A percentile compares a stretch with the other conserved stretches of the same genome.
Conservation (phyloP, 2,113 vertebrate genomes). For the Siphamia tubifer region DNA sequence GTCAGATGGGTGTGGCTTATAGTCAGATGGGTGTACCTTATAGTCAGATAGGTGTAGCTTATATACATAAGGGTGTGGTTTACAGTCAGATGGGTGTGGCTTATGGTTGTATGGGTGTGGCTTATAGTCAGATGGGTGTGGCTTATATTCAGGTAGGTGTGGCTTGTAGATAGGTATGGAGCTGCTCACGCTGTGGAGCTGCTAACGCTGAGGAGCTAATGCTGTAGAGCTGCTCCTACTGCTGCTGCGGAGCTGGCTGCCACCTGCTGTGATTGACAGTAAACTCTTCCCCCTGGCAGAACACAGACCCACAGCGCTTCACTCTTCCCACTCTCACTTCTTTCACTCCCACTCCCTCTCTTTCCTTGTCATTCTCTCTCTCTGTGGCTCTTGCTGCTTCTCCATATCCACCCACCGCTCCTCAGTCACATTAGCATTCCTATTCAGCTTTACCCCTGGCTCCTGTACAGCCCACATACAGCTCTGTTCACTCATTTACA, state of each 20-base stretch:
- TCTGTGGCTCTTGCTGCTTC: constrained; percentile 49
- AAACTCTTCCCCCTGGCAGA: constrained; percentile 33
- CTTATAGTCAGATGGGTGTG: too few relatives aligned
- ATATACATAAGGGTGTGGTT: too few relatives aligned
- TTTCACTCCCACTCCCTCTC: constrained; percentile 48
- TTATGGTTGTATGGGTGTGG: too few relatives aligned
- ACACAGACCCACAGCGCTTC: constrained; percentile 4
- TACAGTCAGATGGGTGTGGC: too few relatives aligned
- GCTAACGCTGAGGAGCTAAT: too few relatives aligned
- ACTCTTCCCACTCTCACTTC: constrained; percentile 45
- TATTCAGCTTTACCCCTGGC: constrained; percentile 56
- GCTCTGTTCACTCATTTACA: constrained; percentile 28
- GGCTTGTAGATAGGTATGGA: too few relatives aligned
- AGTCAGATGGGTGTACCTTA: too few relatives aligned
- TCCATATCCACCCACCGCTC: constrained; percentile 72
- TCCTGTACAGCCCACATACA: constrained; percentile 55
- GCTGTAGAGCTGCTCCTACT: too few relatives aligned
- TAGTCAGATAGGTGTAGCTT: too few relatives aligned
- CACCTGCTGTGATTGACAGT: constrained; percentile 32
- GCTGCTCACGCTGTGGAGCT: too few relatives aligned
- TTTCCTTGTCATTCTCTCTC: constrained; percentile 38
- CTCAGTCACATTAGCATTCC: constrained; percentile 74
- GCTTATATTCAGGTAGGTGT: too few relatives aligned
- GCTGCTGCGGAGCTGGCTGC: constrained; percentile 24
- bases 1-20: too few relatives aligned